Evolutionary conservation across 2,113 vertebrate species (phyloP).

Genomic region (Sebastes fasciatus): DNA sequence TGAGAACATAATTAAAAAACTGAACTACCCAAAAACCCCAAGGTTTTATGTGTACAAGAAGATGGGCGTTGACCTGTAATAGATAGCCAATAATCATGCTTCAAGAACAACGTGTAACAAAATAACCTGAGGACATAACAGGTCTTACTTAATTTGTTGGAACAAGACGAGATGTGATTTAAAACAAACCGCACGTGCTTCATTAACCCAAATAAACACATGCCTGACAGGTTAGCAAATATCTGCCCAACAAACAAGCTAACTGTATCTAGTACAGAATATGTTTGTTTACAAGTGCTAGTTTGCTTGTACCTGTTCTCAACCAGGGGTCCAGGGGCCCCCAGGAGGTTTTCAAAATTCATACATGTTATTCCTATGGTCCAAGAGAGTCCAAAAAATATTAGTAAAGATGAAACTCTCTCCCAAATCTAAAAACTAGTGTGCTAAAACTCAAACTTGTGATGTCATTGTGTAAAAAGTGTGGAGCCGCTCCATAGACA

Average conservation of each 20-base stretch:
- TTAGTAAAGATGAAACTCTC: no score
- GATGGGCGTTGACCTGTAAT: not conserved
- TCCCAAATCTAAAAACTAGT: no score
- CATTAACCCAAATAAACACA: not conserved
- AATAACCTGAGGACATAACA: conserved; percentile 5
- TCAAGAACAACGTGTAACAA: not conserved
- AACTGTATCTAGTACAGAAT: not conserved
- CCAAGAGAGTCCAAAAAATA: no score
- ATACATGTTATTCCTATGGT: no score
- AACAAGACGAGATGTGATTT: not conserved
- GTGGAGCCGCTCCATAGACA: no score
- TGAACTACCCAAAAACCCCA: not conserved
- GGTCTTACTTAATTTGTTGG: not conserved
- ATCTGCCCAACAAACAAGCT: not conserved
- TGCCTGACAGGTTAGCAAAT: not conserved
- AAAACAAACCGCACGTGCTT: not conserved
- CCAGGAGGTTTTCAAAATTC: no score
- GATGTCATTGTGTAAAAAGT: no score
- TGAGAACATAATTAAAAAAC: not conserved
- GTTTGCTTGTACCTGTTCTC: not conserved
- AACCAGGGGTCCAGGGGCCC: no score
- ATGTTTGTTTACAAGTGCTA: not conserved
- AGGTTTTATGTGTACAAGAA: not conserved
- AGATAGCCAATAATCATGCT: not conserved
- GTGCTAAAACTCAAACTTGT: no score